Evolutionary conservation across 2,113 vertebrate genomes (phyloP).

Genomic region (Lagenorhynchus albirostris): DNA sequence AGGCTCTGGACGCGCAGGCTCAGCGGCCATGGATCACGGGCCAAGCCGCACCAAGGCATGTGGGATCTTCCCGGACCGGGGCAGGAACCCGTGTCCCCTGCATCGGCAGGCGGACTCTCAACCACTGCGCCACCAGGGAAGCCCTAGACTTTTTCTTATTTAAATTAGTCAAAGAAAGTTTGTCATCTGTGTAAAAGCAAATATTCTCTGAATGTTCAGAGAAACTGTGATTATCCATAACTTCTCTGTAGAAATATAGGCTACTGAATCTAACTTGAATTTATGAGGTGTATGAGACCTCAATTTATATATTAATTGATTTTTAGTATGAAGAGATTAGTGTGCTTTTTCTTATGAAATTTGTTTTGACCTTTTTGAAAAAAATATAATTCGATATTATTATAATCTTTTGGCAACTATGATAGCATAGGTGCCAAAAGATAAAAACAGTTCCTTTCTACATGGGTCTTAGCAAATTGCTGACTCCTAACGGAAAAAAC

Average conservation of each 20-base stretch:
- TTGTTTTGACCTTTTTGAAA: background rate
- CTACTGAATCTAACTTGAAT: background rate
- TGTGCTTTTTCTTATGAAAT: background rate
- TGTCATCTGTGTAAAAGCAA: background rate
- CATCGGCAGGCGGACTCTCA: too few relatives aligned
- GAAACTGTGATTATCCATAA: background rate
- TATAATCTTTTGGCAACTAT: background rate
- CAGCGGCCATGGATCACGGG: too few relatives aligned
- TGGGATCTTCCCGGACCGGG: too few relatives aligned
- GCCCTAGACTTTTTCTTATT: background rate
- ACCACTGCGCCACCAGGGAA: too few relatives aligned
- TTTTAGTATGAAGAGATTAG: slow-evolving; percentile 6
- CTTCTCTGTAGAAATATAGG: background rate
- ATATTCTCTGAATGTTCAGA: background rate
- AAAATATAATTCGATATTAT: background rate
- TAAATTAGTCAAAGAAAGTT: background rate
- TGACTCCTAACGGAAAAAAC: background rate
- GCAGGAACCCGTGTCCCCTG: too few relatives aligned
- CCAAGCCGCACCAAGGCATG: too few relatives aligned
- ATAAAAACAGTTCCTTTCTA: background rate
- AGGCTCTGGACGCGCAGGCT: too few relatives aligned
- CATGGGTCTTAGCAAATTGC: background rate
- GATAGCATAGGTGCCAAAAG: background rate
- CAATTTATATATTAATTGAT: background rate
- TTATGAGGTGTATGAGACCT: background rate